These are phyloP conservation scores for Drosophila lacertosa DNA, from an alignment of 1,140 invertebrate genomes.

Conservation along the genomic window DNA sequence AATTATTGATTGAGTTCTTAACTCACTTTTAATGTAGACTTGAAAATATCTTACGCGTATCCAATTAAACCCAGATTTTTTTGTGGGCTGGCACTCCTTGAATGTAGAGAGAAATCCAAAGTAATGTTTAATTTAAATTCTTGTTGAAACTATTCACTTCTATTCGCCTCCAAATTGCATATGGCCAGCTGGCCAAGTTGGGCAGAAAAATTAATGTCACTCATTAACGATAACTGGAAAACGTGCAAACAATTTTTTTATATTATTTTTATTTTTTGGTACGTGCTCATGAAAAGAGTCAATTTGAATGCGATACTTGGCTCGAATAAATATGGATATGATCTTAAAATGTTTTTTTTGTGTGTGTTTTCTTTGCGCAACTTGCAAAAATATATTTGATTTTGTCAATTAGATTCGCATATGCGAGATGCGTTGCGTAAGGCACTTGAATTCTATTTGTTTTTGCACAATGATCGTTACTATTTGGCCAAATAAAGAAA, in stretches of 20 bases:
- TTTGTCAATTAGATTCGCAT: slow-evolving; percentile 19
- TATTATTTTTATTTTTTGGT: slow-evolving; percentile 8
- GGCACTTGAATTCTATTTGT: slow-evolving; percentile 20
- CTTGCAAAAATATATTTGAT: slow-evolving; percentile 23
- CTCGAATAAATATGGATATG: slow-evolving; percentile 3
- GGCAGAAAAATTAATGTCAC: slow-evolving; percentile 13
- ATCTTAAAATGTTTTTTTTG: slow-evolving; percentile 7
- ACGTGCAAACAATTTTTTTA: slow-evolving; percentile 34
- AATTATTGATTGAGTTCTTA: no score
- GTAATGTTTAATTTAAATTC: not conserved
- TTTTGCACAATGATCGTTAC: slow-evolving; percentile 7
- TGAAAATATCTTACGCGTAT: slow-evolving; percentile 6
- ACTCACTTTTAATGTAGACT: slow-evolving; percentile 14
- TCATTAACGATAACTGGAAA: slow-evolving; percentile 37
- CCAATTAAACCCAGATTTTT: slow-evolving; percentile 9
- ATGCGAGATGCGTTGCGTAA: slow-evolving; percentile 13
- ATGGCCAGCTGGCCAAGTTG: slow-evolving; percentile 12
- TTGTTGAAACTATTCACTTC: slow-evolving; percentile 12
- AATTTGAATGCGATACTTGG: slow-evolving; percentile 34
- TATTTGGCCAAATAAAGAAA: not conserved
- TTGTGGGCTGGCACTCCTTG: slow-evolving; percentile 17
- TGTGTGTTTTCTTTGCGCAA: slow-evolving; percentile 6
- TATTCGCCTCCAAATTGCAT: slow-evolving; percentile 6
- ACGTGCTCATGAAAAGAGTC: slow-evolving; percentile 30
- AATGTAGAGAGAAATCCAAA: slow-evolving; percentile 21